Percentiles rank a stretch among this genome's conserved stretches.
These are phyloP conservation scores for Panagrolaimus sp. DNA, from an alignment of 1,140 invertebrate species.

Conservation along the genomic window DNA sequence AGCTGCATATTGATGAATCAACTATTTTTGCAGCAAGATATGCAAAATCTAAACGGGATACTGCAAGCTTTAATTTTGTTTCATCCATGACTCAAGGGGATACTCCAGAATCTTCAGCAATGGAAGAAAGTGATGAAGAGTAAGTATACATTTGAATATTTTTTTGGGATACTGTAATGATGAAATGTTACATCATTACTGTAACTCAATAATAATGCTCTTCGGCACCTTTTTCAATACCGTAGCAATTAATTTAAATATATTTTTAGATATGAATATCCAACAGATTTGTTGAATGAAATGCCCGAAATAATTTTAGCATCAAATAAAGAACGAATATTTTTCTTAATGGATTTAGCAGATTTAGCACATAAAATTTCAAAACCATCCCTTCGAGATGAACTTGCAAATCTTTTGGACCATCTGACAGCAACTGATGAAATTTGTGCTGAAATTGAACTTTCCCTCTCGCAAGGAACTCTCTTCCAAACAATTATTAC, in stretches of 20 bases:
- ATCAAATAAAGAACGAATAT: neutral
- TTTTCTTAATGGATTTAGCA: conserved; percentile 4
- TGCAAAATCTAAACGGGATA: neutral
- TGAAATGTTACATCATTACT: too few relatives aligned
- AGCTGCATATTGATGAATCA: conserved; percentile 2
- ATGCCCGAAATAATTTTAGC: conserved; percentile 6
- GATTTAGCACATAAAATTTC: neutral
- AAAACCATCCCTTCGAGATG: neutral
- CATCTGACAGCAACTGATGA: neutral
- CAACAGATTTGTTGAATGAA: neutral
- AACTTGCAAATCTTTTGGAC: conserved; percentile 1
- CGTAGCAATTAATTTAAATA: neutral
- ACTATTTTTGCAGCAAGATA: conserved; percentile 4
- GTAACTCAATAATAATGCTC: too few relatives aligned
- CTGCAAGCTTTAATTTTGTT: neutral
- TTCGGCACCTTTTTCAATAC: too few relatives aligned
- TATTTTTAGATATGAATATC: neutral
- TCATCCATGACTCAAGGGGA: neutral
- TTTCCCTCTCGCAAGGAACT: neutral
- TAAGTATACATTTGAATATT: neutral
- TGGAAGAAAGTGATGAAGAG: neutral
- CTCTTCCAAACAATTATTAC: neutral
- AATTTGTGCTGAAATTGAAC: neutral
- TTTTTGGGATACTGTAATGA: too few relatives aligned
- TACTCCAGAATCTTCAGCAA: neutral